Evolutionary conservation across 2,797 vertebrate species (phyloP), one percentile per base, ranked within the genome.

Genomic region (Danio kyathit): DNA sequence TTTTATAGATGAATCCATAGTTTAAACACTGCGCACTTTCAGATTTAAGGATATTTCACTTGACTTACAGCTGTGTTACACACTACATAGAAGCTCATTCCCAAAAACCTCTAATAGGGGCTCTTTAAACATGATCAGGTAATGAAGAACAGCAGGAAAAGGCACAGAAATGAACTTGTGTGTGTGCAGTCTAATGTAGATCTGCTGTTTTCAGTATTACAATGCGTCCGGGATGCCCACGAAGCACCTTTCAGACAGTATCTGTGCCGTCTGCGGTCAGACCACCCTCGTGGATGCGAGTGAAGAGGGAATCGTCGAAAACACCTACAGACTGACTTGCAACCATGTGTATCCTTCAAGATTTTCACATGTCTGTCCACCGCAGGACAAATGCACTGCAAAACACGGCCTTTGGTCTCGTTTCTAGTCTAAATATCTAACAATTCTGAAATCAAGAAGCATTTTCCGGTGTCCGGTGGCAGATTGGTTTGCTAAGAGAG

Each of bases 221-320:
- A 99, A 96, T 5, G 95, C 96, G 2, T 97, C 96, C 0, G 98
- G 98, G 76, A 99, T 99, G 97, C 97, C 98, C 41, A 99, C 97
- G 76, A 99, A 99, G 84, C 97, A 98, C 89, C 96, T 99, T n/a
- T 97, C 97, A 0, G 96, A 99, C 92, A 96, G 95, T 8, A 96
- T 99, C 90, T 99, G 98, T 0, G 98, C 98, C 0, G 96, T 99
- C 80, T 99, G 98, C 0, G 98, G 98, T n/a, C 98, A 99, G 92
- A 95, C 94, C 86, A 99, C 99, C 92, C 95, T 99, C 0, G 98
- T 99, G 40, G 97, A 98, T 0, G 96, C 99, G 88, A 98, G 95
- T 0, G 98, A 99, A 85, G 98, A 99, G 56, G 98, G 98, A 43
- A 99, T 99, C 87, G 97, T 99, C 0, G 98, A 99, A 92, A 99